These are phyloP conservation scores for Parotia lawesii DNA, from an alignment of 2,113 vertebrate genomes.

Conservation along the genomic window DNA sequence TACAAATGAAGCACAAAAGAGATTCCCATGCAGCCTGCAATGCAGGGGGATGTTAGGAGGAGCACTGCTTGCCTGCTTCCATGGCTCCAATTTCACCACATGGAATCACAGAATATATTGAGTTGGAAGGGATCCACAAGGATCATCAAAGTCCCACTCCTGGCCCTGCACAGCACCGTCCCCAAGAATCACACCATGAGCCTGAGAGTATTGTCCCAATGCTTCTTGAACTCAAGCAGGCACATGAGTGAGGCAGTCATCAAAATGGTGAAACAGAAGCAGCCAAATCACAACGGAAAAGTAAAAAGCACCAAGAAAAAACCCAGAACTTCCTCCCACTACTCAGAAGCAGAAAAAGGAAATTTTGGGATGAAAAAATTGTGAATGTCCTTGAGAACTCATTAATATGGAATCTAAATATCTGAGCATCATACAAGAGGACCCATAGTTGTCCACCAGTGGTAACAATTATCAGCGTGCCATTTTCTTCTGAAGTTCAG, in stretches of 20 bases:
- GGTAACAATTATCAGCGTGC: not conserved
- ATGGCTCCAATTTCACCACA: not conserved
- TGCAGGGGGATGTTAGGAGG: accelerated
- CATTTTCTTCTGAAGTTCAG: not conserved
- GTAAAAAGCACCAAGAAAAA: not conserved
- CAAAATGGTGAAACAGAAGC: not conserved
- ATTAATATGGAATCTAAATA: not conserved
- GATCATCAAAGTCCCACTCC: not conserved
- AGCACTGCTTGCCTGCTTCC: not conserved
- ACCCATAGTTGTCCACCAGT: not conserved
- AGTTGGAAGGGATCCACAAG: not conserved
- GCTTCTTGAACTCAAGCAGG: not conserved
- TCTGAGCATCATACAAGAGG: not conserved
- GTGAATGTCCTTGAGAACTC: not conserved
- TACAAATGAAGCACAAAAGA: not conserved
- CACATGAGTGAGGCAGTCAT: not conserved
- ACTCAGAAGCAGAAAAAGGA: not conserved
- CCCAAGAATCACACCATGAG: not conserved
- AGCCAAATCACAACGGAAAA: not conserved
- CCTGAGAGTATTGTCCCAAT: not conserved
- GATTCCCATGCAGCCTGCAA: not conserved
- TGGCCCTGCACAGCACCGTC: not conserved
- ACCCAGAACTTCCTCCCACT: not conserved
- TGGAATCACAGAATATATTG: not conserved
- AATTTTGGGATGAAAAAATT: not conserved